phyloP scores from a whole-genome alignment of 1,140 invertebrate species.

The Diuraphis noxia region DNA sequence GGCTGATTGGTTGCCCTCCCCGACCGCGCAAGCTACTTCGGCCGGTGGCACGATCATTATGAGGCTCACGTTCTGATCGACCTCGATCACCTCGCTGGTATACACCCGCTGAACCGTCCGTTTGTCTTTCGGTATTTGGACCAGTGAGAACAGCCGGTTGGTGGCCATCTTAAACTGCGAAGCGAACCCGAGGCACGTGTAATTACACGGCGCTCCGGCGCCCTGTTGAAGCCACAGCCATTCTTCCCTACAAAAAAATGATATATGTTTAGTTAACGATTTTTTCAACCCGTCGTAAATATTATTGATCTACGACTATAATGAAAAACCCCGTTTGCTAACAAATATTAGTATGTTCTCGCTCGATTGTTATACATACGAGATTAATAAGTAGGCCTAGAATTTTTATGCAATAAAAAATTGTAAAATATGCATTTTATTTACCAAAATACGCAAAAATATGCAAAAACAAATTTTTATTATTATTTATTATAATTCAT shows the following conservation, averaged over 20 bases:
- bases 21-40: conserved; percentile 87
- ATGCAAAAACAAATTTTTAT: no score
- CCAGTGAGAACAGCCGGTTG: conserved; percentile 16
- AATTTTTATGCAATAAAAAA: no score
- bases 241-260: conserved; percentile 41
- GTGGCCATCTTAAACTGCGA: conserved; percentile 47
- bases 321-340: background rate
- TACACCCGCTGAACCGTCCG: conserved; percentile 69
- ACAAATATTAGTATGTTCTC: background rate
- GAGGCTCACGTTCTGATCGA: conserved; percentile 84
- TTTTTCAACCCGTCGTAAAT: background rate
- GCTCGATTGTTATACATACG: background rate
- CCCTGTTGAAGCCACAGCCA: conserved; percentile 39
- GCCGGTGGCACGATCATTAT: conserved; percentile 86
- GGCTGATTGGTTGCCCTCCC: conserved; percentile 74
- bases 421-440: no score
- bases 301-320: background rate
- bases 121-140: conserved; percentile 51
- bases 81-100: conserved; percentile 88
- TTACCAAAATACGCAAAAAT: no score
- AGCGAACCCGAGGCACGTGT: background rate
- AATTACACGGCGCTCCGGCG: background rate
- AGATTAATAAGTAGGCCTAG: no score
- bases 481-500: no score
- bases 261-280: background rate